These are phyloP conservation scores for Myanophis thanlyinensis DNA, from an alignment of 2,113 vertebrate species.

Conservation along the genomic window DNA sequence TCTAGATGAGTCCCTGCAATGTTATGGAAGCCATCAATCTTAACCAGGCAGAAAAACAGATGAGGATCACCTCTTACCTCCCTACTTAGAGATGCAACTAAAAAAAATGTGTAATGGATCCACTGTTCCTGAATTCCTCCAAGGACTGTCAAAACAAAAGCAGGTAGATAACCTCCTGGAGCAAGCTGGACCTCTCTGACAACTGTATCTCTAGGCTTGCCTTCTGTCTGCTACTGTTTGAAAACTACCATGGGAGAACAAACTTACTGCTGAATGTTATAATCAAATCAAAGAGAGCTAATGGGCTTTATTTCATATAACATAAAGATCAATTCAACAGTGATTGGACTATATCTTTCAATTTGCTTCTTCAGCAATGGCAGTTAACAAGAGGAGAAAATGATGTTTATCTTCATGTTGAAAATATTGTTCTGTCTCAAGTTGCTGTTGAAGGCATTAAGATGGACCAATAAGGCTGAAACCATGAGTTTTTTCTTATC, in stretches of 20 bases:
- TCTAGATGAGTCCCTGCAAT: not conserved
- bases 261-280: not conserved
- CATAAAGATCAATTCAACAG: not conserved
- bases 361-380: not conserved
- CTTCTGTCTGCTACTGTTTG: not conserved
- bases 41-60: not conserved
- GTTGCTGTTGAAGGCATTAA: not conserved
- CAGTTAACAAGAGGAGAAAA: not conserved
- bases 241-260: not conserved
- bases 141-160: not conserved
- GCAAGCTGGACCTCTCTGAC: not conserved
- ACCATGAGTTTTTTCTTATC: not conserved
- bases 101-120: not conserved
- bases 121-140: not conserved
- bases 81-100: not conserved
- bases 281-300: not conserved
- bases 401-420: not conserved
- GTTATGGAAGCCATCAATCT: not conserved
- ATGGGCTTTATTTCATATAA: not conserved
- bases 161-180: not conserved
- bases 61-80: not conserved
- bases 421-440: not conserved
- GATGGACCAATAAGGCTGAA: not conserved
- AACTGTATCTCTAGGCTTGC: not conserved
- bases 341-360: not conserved